Evolutionary conservation across 2,888 invertebrate species (phyloP), one percentile per base, ranked within the genome.

Genomic region (Criorhina ranunculi): DNA sequence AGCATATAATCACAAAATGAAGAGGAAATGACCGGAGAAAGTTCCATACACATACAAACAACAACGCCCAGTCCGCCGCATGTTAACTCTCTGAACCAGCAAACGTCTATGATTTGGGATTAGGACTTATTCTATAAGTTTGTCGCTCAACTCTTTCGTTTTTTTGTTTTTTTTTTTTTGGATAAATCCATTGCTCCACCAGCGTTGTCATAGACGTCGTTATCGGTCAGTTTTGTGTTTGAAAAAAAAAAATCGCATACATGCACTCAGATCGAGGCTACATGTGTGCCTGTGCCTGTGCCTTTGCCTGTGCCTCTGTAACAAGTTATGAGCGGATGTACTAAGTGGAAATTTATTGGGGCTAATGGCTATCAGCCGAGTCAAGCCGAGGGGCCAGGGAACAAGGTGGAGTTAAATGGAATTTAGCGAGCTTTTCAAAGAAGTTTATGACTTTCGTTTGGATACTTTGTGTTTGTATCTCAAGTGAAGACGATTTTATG

Each of bases 71-170:
- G n/a, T n/a, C n/a, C n/a, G n/a, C n/a, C n/a, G n/a, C n/a, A n/a
- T n/a, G n/a, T n/a, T n/a, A n/a, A n/a, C n/a, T n/a, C n/a, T n/a
- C n/a, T n/a, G n/a, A n/a, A n/a, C n/a, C n/a, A n/a, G n/a, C 44
- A 40, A 81, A 66, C 62, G 55, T n/a, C 72, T 72, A 53, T 66
- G 67, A 80, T 77, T 69, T 53, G 17, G 49, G 67, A 80, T 77
- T 69, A 46, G 17, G 49, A 51, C 57, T 73, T 66, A 66, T 81
- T 0, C 49, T 42, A 35, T 67, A n/a, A 79, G 83, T 80, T 87
- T 46, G 86, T 64, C 46, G 79, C 64, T 85, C 40, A 87, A 81
- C 77, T 86, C 86, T 87, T 87, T 87, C 72, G 87, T 86, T 87
- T 85, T 70, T 55, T 3, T 57, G n/a, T 64, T 75, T 33, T 60